A percentile compares a stretch with the other conserved stretches of the same genome.
Conservation (phyloP, 2,888 invertebrate species). For the Lithophane semibrunnea region DNA sequence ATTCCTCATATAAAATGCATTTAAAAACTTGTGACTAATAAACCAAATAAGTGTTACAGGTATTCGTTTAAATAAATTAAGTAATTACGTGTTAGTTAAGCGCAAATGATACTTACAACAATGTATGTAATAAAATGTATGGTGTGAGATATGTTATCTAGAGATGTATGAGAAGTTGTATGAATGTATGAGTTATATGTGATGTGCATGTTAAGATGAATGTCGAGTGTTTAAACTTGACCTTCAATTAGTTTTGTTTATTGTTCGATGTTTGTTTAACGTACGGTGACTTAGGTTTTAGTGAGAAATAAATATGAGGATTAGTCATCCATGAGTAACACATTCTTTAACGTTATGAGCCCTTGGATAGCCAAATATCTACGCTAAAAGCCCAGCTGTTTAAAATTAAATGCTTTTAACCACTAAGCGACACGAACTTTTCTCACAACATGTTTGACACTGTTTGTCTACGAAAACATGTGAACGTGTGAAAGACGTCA, state of each 20-base stretch:
- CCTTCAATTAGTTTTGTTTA: constrained; percentile 54
- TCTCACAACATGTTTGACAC: neutral
- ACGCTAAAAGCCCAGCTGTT: no score
- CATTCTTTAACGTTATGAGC: neutral
- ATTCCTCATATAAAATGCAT: neutral
- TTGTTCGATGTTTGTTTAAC: constrained; percentile 42
- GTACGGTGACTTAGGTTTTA: constrained; percentile 12
- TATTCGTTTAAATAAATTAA: constrained; percentile 49
- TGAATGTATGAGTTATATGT: constrained; percentile 11
- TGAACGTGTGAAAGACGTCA: no score
- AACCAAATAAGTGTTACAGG: constrained; percentile 27
- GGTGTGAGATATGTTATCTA: constrained; percentile 52
- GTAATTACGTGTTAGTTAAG: constrained; percentile 51
- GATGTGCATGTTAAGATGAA: constrained; percentile 31
- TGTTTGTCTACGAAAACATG: no score
- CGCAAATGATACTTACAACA: constrained; percentile 49
- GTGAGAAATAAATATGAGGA: constrained; percentile 2
- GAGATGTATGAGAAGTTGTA: constrained; percentile 9
- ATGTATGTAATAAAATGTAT: constrained; percentile 53
- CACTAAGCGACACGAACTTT: neutral
- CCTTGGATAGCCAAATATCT: no score
- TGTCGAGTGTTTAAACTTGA: constrained; percentile 42
- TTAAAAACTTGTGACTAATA: constrained; percentile 13
- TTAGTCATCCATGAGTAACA: constrained; percentile 11
- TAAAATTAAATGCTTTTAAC: no score